Base-by-base conservation (phyloP, 1,140 invertebrate species). In the Parapsyche elsis region DNA sequence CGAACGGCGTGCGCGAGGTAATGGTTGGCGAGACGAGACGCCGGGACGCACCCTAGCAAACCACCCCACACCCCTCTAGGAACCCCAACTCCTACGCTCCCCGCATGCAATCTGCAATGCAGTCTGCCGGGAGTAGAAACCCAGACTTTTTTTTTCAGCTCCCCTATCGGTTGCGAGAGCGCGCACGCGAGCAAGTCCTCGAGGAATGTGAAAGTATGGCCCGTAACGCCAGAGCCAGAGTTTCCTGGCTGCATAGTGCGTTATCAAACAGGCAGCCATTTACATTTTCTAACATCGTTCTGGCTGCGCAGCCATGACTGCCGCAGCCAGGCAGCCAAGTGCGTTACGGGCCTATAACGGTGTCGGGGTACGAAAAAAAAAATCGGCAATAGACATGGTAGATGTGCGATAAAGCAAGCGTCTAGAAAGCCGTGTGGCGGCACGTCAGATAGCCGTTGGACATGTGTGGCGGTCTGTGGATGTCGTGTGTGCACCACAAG, bases 1-100 rank as follows among this genome's bases (percentile, higher is more conserved):
- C 44, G 23, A 30, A 44, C 23, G 10, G 23, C 26, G 77, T 78
- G 77, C 77, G 77, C 49, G 59, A 78, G 77, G 77, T 78, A 78
- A 78, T 78, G 77, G 75, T 77, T 46, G 46, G 49, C 46, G 49
- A 14, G 74, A 46, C 57, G n/a, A 9, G 57, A 16, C 30, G 30
- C 57, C 16, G 5, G 57, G n/a, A 61, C 64, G 10, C 9, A 9
- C 64, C 24, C 24, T 67, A 5, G 14, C 4, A 16, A 7, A 46
- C 59, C 19, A 23, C 24, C 59, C 59, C 4, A 21, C 49, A 53
- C 2, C 16, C 49, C 12, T 46, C 45, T 12, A 46, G 5, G 45
- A 46, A 53, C 16, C 16, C 49, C 49, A 53, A 53, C 16, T 53
- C 16, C 16, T 53, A n/a, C n/a, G n/a, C n/a, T n/a, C n/a, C n/a